Evolutionary conservation across 2,113 vertebrate species (phyloP).

Genomic region (Perca fluviatilis): DNA sequence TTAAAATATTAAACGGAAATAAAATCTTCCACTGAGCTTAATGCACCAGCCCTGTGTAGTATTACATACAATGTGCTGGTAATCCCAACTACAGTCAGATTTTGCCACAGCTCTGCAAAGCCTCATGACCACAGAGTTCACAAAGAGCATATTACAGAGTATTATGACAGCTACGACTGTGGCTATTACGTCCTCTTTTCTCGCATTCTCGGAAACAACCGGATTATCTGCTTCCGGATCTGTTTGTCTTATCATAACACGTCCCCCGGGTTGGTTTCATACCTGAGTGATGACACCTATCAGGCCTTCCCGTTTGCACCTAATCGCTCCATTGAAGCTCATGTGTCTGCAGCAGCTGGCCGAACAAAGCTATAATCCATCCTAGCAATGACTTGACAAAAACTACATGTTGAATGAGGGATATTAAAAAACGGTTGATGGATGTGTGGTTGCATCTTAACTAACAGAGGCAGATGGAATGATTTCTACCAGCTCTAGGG

Average conservation of each 20-base stretch:
- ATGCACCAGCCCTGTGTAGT: constrained; percentile 27
- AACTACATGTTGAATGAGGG: background rate
- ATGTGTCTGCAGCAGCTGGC: constrained; percentile 14
- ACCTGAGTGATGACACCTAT: constrained; percentile 46
- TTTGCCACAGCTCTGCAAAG: constrained; percentile 28
- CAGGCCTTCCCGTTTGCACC: background rate
- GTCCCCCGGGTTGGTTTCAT: constrained; percentile 31
- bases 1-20: constrained; percentile 52
- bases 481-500: background rate
- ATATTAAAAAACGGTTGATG: background rate
- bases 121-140: constrained; percentile 49
- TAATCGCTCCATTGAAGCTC: background rate
- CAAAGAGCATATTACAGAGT: constrained; percentile 47
- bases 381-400: background rate
- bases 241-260: constrained; percentile 13
- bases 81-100: constrained; percentile 56
- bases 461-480: background rate
- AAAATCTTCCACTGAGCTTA: constrained; percentile 56
- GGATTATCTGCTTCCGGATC: constrained; percentile 18
- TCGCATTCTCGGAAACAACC: constrained; percentile 16
- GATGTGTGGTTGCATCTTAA: background rate
- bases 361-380: constrained; percentile 7
- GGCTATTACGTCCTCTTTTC: constrained; percentile 10
- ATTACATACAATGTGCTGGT: constrained; percentile 60
- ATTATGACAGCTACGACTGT: constrained; percentile 42